Evolutionary conservation across 1,140 invertebrate species (phyloP), one percentile per base, ranked within the genome.

Genomic region (Tetragonula clypearis): DNA sequence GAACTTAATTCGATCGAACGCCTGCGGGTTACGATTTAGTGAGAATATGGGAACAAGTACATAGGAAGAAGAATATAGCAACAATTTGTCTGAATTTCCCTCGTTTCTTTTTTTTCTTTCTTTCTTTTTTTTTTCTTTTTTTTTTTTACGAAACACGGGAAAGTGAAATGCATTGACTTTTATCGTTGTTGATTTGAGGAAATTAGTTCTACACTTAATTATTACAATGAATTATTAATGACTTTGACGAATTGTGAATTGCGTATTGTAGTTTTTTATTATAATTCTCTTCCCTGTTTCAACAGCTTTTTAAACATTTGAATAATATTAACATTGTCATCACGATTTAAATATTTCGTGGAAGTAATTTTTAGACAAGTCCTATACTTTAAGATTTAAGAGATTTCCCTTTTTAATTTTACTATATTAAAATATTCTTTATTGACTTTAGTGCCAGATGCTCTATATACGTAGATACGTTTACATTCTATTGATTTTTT

Each of bases 1-100:
- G 12, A n/a, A 8, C 21, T 73, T 60, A 26, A 69, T 56, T 79
- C 49, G 53, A 79, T 79, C 65, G 66, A 79, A 79, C 35, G 56
- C 0, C 9, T 17, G n/a, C 30, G 53, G 30, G 15, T 35, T 30
- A 30, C 58, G 56, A 53, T 58, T 58, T 56, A 56, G 8, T 8
- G 19, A 56, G 14, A 30, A 53, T 49, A 26, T 12, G 2, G 56
- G 12, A 17, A 21, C 9, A 58, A 8, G 12, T 49, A 49, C 6
- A 49, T 8, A 8, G 41, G 41, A 49, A 49, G 41, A 49, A 49
- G 41, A 8, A 49, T 49, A 49, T 49, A 49, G 41, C 41, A 49
- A 49, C 6, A 49, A 49, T 49, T 49, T 49, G 41, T 49, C 8
- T 49, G 41, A 8, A 49, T 49, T 49, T 49, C 41, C 41, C 6